These are phyloP conservation scores for Eulacestoma nigropectus DNA, from an alignment of 2,113 vertebrate genomes.

Conservation along the genomic window DNA sequence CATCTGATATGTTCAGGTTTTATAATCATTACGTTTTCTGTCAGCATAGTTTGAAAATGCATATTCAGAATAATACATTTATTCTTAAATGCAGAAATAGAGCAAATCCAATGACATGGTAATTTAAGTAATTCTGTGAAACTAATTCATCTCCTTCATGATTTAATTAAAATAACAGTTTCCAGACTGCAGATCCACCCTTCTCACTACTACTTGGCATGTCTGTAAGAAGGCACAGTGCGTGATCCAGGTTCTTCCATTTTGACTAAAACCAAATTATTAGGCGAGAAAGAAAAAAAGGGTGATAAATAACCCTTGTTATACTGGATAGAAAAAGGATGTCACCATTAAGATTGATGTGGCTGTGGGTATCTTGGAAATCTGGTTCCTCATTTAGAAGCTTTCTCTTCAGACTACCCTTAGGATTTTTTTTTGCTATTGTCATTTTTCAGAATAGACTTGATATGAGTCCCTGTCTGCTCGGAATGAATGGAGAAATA, in stretches of 20 bases:
- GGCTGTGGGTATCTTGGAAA: background rate
- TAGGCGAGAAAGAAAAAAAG: background rate
- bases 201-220: background rate
- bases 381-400: background rate
- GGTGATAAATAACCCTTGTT: background rate
- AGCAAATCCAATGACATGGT: background rate
- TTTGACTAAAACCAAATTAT: background rate
- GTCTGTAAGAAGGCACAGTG: background rate
- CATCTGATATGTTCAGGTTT: background rate
- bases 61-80: background rate
- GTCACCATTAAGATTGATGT: background rate
- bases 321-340: background rate
- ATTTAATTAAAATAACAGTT: background rate
- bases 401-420: background rate
- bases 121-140: background rate
- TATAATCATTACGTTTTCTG: background rate
- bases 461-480: background rate
- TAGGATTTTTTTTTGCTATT: background rate
- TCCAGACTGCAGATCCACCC: background rate
- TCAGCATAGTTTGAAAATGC: background rate
- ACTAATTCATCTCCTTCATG: background rate
- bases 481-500: background rate
- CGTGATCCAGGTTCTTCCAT: background rate
- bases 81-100: background rate
- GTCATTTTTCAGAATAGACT: background rate